Percentiles rank a stretch among this genome's conserved stretches.
Conservation (phyloP, 2,888 invertebrate species). For the Stegana nigrithorax region DNA sequence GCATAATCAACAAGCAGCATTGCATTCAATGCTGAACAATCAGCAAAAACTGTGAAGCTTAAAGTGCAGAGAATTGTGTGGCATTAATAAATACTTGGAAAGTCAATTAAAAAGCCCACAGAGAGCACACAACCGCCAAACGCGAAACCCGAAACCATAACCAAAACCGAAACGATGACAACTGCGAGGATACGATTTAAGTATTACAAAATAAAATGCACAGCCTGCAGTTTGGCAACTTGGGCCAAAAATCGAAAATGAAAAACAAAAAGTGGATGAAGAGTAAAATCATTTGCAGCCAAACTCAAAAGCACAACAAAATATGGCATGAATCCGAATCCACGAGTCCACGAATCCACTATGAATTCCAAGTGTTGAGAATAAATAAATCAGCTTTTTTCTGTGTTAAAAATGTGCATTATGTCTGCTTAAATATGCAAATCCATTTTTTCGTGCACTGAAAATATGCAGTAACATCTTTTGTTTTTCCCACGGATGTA, state of each 20-base stretch:
- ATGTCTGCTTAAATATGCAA: constrained; percentile 48
- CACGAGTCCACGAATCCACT: neutral
- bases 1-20: neutral
- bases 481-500: constrained; percentile 49
- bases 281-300: neutral
- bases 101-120: constrained; percentile 15
- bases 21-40: neutral
- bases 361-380: constrained; percentile 17
- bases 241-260: neutral
- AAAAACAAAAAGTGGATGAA: neutral
- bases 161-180: neutral
- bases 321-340: neutral
- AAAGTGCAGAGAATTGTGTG: constrained; percentile 1
- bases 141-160: neutral
- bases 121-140: neutral
- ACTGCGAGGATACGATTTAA: neutral
- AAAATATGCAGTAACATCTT: constrained; percentile 48
- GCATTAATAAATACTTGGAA: constrained; percentile 13
- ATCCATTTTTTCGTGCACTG: constrained; percentile 38
- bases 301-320: constrained; percentile 6
- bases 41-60: neutral
- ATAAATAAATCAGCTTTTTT: constrained; percentile 43
- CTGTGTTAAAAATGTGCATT: constrained; percentile 26
- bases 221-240: neutral
- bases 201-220: neutral